phyloP scores from a whole-genome alignment of 2,888 invertebrate species.

The Leistus spinibarbis region DNA sequence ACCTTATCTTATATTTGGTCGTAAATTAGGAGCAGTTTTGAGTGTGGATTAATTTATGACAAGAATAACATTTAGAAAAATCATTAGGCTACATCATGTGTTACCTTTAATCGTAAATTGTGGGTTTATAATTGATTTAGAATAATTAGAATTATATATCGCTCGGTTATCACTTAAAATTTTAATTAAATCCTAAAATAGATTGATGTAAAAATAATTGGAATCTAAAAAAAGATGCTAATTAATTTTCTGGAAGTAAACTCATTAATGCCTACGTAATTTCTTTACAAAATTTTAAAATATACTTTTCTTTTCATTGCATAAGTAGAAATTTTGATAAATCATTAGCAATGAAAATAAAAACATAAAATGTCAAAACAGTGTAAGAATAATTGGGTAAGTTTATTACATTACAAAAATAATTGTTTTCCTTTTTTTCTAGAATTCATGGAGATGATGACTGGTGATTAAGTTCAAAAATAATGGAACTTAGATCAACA shows the following conservation, averaged over 20 bases:
- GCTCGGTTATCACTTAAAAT: too few species aligned
- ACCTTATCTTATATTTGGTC: not conserved
- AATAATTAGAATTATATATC: too few species aligned
- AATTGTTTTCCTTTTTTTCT: constrained; percentile 50
- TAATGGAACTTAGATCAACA: constrained; percentile 16
- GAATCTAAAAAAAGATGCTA: not conserved
- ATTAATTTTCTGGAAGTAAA: not conserved
- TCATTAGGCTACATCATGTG: not conserved
- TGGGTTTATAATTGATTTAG: too few species aligned
- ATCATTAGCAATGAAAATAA: too few species aligned
- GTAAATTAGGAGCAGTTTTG: not conserved
- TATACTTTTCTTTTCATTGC: too few species aligned
- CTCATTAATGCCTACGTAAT: too few species aligned
- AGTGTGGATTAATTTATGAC: not conserved
- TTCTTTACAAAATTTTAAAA: too few species aligned
- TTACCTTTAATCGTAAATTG: not conserved
- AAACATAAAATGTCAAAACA: too few species aligned
- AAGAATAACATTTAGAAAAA: not conserved
- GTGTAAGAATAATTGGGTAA: too few species aligned
- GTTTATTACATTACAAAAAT: constrained; percentile 13
- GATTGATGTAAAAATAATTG: not conserved
- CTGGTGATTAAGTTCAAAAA: constrained; percentile 72
- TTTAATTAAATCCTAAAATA: not conserved
- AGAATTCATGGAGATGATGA: constrained; percentile 97
- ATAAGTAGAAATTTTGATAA: too few species aligned